Percentiles rank a stretch among this genome's conserved stretches.
Conservation (phyloP, 2,888 invertebrate genomes). For the Brassicogethes aeneus region DNA sequence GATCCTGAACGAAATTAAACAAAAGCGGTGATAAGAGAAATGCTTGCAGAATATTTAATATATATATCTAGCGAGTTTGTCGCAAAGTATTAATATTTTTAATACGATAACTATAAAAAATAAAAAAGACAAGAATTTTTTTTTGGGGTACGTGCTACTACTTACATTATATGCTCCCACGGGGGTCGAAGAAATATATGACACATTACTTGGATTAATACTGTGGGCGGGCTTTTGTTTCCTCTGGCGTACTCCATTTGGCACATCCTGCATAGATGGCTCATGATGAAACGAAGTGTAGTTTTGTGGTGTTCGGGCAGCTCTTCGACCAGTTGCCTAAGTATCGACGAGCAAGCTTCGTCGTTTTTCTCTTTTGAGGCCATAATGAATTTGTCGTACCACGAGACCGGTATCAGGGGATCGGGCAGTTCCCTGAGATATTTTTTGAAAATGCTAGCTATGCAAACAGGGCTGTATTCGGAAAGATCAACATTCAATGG, state of each 20-base stretch:
- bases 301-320: constrained; percentile 56
- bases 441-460: constrained; percentile 58
- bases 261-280: constrained; percentile 63
- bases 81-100: too few relatives aligned
- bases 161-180: constrained; percentile 69
- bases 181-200: constrained; percentile 65
- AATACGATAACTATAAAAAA: too few relatives aligned
- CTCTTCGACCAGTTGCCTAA: constrained; percentile 48
- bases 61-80: constrained; percentile 5
- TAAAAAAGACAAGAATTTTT: too few relatives aligned
- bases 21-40: constrained; percentile 6
- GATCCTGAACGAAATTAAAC: too few relatives aligned
- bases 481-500: constrained; percentile 39
- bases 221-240: constrained; percentile 54
- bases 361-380: constrained; percentile 41
- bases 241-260: constrained; percentile 56
- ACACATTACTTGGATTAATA: constrained; percentile 61
- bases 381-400: constrained; percentile 62
- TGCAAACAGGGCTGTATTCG: constrained; percentile 45
- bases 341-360: constrained; percentile 47
- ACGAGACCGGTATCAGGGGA: constrained; percentile 64
- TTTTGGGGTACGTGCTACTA: too few relatives aligned
- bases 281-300: constrained; percentile 56
- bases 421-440: constrained; percentile 66
- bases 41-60: constrained; percentile 7